phyloP scores from a whole-genome alignment of 1,140 invertebrate genomes.

The Leptinotarsa defecta region DNA sequence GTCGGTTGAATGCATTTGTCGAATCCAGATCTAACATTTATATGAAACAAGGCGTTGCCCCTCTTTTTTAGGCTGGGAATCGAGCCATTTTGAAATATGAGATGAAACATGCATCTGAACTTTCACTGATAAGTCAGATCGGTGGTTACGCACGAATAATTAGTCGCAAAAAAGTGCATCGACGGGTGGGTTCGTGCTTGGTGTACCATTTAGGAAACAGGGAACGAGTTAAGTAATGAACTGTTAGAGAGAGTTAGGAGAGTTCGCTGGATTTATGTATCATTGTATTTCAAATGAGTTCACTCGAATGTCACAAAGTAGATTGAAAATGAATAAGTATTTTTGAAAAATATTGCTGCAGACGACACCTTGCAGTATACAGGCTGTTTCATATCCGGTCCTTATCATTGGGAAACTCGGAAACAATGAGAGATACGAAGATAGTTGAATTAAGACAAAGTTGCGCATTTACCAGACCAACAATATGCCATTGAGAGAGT shows the following conservation, averaged over 20 bases:
- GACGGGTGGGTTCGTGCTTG: not conserved
- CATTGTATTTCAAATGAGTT: too few species aligned
- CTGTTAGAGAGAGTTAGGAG: not conserved
- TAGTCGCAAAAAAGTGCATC: not conserved
- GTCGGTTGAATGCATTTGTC: constrained; percentile 11
- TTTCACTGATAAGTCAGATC: constrained; percentile 13
- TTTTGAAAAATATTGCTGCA: too few species aligned
- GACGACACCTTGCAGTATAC: too few species aligned
- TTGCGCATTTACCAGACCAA: too few species aligned
- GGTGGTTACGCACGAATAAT: constrained; percentile 4
- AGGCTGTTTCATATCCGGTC: too few species aligned
- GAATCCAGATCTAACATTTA: constrained; percentile 23
- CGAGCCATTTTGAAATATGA: constrained; percentile 17
- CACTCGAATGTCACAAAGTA: too few species aligned
- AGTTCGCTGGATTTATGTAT: too few species aligned
- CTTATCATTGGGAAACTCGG: too few species aligned
- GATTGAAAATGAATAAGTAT: too few species aligned
- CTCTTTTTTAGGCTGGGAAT: constrained; percentile 18
- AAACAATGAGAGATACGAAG: too few species aligned
- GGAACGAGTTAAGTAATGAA: not conserved
- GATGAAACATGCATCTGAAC: constrained; percentile 15
- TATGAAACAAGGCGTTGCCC: constrained; percentile 25
- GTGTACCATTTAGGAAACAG: constrained; percentile 5
- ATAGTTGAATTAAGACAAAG: too few species aligned
- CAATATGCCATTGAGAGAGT: too few species aligned